Evolutionary conservation across 2,888 invertebrate species (phyloP), one percentile per base, ranked within the genome.

Genomic region (Sclerodermus sp.): DNA sequence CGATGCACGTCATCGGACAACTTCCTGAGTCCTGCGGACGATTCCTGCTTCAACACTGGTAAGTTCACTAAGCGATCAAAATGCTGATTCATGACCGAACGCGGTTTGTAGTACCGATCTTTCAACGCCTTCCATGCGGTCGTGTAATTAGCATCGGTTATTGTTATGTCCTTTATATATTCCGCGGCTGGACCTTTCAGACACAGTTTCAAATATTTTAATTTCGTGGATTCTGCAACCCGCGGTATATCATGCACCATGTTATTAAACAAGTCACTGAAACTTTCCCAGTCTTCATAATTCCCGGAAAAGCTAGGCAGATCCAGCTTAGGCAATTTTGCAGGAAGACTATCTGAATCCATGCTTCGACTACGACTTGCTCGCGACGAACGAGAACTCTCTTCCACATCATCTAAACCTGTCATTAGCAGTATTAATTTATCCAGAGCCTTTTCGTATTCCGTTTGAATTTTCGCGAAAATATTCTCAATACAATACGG

Each of bases 201-300:
- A 18, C 51, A 51, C 1, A n/a, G 15, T 31, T 51, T 51, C 2
- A 47, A 36, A 30, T 46, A 50, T 31, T 54, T 37, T 9, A 53
- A 23, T 29, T 50, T 53, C 0, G 45, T 45, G 10, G 45, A 51
- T 17, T 51, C 51, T 1, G 54, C 15, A 13, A 48, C 1, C 0
- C 36, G 17, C 10, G 46, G 12, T 1, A 9, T 30, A 14, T 45
- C 17, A 37, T 55, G 54, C 1, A 51, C 48, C 0, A 51, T 8
- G 12, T 47, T 34, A 1, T 31, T 45, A 36, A 55, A 51, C 10
- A 51, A 18, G 31, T 51, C 45, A 31, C 45, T 41, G 16, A 51
- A 55, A 12, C 42, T 54, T 10, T 16, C 51, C 45, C 43, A 53
- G 18, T 52, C 48, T 14, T 51, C 47, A 18, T 47, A 42, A 1